Evolutionary conservation across 2,797 vertebrate genomes (phyloP).

Genomic region (Cuculus canorus): DNA sequence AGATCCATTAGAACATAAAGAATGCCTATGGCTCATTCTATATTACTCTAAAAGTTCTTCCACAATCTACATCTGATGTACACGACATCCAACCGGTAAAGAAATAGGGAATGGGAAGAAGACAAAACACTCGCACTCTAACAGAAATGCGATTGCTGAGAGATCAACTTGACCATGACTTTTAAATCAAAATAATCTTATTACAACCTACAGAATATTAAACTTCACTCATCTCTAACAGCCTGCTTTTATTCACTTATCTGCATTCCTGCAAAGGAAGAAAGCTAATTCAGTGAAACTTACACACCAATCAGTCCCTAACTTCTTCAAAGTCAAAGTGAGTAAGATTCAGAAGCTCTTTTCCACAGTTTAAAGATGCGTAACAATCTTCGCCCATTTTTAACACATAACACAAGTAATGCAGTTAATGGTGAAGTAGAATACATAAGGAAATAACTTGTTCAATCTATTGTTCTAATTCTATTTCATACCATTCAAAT

Average conservation of each 20-base stretch:
- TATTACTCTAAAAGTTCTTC: neutral
- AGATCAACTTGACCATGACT: neutral
- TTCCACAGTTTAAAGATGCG: neutral
- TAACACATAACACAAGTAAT: neutral
- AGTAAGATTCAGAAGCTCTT: neutral
- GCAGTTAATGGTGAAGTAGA: neutral
- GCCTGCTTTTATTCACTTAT: neutral
- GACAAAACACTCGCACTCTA: neutral
- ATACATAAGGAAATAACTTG: constrained; percentile 37
- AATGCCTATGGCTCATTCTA: neutral
- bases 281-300: neutral
- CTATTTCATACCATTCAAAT: constrained; percentile 23
- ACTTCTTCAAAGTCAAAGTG: neutral
- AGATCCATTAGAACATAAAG: neutral
- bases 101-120: neutral
- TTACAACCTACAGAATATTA: neutral
- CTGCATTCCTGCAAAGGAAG: neutral
- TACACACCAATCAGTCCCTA: neutral
- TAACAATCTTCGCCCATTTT: neutral
- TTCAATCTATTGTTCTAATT: constrained; percentile 38
- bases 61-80: neutral
- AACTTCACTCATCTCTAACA: neutral
- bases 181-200: neutral
- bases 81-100: neutral
- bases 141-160: neutral